These are phyloP conservation scores for Amblyjoppa proteus DNA, from an alignment of 2,888 invertebrate species.

Conservation along the genomic window DNA sequence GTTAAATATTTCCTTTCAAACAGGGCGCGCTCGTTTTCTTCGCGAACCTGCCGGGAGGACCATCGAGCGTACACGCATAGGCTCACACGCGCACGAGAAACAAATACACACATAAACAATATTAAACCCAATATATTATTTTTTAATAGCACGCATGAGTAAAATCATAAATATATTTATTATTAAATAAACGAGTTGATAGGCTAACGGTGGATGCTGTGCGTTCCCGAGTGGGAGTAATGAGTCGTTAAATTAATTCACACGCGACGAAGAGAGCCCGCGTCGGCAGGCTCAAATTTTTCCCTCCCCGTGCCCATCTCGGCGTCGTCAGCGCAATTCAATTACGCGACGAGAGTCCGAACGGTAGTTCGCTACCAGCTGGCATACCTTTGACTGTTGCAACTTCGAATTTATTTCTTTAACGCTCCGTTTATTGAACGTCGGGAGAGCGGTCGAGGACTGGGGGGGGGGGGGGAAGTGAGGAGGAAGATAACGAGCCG, in stretches of 20 bases:
- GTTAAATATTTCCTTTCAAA: constrained; percentile 63
- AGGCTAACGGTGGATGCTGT: neutral
- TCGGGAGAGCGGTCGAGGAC: neutral
- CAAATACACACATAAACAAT: neutral
- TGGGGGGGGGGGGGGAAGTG: neutral
- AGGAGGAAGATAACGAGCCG: constrained; percentile 47
- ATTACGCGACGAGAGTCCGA: constrained; percentile 50
- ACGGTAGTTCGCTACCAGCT: constrained; percentile 45
- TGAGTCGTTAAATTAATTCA: constrained; percentile 54
- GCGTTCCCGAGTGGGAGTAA: constrained; percentile 38
- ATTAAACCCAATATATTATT: neutral
- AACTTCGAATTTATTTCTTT: constrained; percentile 23
- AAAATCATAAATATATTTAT: constrained; percentile 41
- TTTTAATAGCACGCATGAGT: constrained; percentile 3
- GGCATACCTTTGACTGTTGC: constrained; percentile 33
- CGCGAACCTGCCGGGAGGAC: neutral
- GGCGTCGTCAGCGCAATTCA: constrained; percentile 46
- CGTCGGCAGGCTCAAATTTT: constrained; percentile 27
- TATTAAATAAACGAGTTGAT: constrained; percentile 21
- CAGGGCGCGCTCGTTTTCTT: constrained; percentile 24
- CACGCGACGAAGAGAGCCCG: neutral
- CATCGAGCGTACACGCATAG: neutral
- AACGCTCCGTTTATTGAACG: constrained; percentile 9
- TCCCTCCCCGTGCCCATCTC: neutral
- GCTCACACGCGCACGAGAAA: neutral